phyloP scores from a whole-genome alignment of 2,888 invertebrate species.

The Drosophila picticornis region DNA sequence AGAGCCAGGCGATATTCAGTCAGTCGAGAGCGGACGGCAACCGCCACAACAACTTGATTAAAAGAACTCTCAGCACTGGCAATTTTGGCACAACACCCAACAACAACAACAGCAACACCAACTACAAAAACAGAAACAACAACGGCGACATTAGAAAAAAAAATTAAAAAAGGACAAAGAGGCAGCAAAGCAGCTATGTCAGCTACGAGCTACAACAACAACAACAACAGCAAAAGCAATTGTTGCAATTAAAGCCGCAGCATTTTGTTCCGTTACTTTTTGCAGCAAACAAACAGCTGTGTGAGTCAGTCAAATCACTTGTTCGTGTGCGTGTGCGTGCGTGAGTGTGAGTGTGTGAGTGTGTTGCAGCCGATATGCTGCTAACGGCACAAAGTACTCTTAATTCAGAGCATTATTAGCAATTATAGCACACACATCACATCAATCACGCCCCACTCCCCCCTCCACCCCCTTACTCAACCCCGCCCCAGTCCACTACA shows the following conservation, averaged over 20 bases:
- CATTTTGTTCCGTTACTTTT: conserved; percentile 47
- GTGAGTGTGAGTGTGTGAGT: conserved; percentile 24
- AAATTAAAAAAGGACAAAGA: not conserved
- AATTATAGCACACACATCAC: conserved; percentile 20
- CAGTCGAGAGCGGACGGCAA: conserved; percentile 63
- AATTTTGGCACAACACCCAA: conserved; percentile 18
- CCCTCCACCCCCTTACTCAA: not conserved
- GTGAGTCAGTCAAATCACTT: conserved; percentile 43
- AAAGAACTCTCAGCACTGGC: conserved; percentile 21
- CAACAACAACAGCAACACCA: conserved; percentile 6
- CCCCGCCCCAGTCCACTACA: conserved; percentile 1
- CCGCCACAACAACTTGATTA: conserved; percentile 57
- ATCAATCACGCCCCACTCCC: not conserved
- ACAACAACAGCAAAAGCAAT: conserved; percentile 15
- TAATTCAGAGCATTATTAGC: conserved; percentile 38
- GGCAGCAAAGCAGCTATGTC: conserved; percentile 21
- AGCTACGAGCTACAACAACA: conserved; percentile 11
- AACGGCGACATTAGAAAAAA: conserved; percentile 6
- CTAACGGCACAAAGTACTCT: conserved; percentile 18
- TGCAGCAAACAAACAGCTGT: conserved; percentile 57
- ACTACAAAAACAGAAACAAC: conserved; percentile 10
- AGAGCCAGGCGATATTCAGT: conserved; percentile 30
- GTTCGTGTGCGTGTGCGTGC: conserved; percentile 17
- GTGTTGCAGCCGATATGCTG: conserved; percentile 43
- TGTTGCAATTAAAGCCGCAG: conserved; percentile 42